Conservation (phyloP, 2,797 vertebrate genomes). For the Eidolon dupreanum region DNA sequence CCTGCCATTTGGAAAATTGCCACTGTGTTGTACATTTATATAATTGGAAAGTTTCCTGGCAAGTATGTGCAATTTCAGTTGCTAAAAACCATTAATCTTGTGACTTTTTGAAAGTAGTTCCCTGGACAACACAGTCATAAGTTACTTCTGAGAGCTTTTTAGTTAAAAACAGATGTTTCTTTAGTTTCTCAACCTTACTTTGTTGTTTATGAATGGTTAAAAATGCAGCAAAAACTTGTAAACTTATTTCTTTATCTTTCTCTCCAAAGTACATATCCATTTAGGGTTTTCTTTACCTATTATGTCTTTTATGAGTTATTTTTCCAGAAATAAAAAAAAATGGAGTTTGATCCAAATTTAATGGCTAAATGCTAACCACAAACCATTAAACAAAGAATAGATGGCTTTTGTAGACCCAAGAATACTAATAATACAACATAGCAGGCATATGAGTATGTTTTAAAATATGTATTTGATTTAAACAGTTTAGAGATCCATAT, state of each 20-base stretch:
- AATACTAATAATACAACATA: not conserved
- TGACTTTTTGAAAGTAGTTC: not conserved
- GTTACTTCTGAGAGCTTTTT: slow-evolving; percentile 31
- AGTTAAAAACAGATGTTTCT: slow-evolving; percentile 36
- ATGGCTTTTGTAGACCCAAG: not conserved
- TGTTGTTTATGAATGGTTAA: not conserved
- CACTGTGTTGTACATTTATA: not conserved
- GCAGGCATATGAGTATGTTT: not conserved
- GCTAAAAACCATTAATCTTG: slow-evolving; percentile 7
- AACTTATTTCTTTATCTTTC: not conserved
- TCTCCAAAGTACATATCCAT: not conserved
- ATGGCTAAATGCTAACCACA: not conserved
- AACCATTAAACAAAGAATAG: not conserved
- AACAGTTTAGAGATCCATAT: not conserved
- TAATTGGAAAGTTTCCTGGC: slow-evolving; percentile 37
- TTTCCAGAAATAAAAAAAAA: not conserved
- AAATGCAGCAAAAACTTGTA: not conserved
- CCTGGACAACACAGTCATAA: not conserved
- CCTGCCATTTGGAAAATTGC: not conserved
- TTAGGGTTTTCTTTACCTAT: not conserved
- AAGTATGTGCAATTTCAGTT: slow-evolving; percentile 26
- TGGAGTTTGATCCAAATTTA: not conserved
- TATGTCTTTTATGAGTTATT: not conserved
- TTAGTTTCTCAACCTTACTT: not conserved
- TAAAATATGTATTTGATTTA: not conserved